These are phyloP conservation scores for Hyphantria cunea DNA, from an alignment of 1,140 invertebrate genomes.

Conservation along the genomic window DNA sequence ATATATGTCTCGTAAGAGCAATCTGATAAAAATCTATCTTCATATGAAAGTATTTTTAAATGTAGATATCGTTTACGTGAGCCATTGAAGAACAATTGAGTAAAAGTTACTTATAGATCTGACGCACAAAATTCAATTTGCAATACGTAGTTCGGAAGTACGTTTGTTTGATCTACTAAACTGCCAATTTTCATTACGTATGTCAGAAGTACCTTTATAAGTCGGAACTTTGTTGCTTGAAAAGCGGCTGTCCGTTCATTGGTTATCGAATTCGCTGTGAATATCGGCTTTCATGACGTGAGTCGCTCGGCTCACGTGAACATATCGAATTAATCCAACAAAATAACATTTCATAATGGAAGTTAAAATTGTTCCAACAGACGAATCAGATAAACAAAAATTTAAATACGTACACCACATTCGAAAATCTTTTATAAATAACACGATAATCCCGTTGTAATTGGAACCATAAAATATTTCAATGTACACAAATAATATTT, in stretches of 20 bases:
- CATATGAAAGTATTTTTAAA: constrained; percentile 17
- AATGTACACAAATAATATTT: too few species aligned
- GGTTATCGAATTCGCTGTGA: constrained; percentile 60
- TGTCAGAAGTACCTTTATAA: constrained; percentile 58
- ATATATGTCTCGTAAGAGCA: too few species aligned
- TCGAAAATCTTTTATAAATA: not conserved
- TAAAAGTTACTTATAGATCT: constrained; percentile 11
- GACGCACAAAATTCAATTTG: constrained; percentile 22
- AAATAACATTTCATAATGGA: constrained; percentile 32
- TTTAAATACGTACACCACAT: not conserved
- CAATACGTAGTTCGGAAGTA: constrained; percentile 16
- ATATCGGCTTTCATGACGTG: constrained; percentile 55
- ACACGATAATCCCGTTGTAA: too few species aligned
- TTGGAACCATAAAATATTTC: too few species aligned
- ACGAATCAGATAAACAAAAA: constrained; percentile 18
- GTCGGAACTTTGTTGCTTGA: constrained; percentile 56
- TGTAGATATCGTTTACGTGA: constrained; percentile 7
- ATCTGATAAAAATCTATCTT: too few species aligned
- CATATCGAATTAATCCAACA: constrained; percentile 37
- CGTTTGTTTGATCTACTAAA: constrained; percentile 64
- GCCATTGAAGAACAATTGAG: not conserved
- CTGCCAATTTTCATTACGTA: constrained; percentile 77
- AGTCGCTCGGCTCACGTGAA: constrained; percentile 30
- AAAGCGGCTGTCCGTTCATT: constrained; percentile 49
- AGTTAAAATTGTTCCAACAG: constrained; percentile 33